These are phyloP conservation scores for Ophion costatus DNA, from an alignment of 2,888 invertebrate genomes.

Conservation along the genomic window DNA sequence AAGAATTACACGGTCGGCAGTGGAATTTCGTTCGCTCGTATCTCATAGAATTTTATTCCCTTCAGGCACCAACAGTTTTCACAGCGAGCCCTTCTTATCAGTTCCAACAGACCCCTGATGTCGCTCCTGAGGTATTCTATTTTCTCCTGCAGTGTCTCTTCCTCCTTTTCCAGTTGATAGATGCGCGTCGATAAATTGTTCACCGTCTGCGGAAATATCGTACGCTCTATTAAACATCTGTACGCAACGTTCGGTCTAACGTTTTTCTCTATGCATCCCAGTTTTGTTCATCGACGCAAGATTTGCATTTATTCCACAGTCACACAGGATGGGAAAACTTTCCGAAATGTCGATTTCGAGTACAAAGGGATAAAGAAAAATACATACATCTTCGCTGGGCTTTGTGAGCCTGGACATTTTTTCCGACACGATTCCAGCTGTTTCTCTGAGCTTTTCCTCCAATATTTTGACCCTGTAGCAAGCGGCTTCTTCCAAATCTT, in stretches of 20 bases:
- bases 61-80: conserved; percentile 85
- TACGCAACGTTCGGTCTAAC: not conserved
- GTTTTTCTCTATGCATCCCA: not conserved
- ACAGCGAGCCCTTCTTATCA: conserved; percentile 84
- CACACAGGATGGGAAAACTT: not conserved
- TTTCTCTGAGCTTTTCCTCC: conserved; percentile 85
- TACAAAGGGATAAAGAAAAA: not conserved
- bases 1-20: conserved; percentile 74
- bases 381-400: conserved; percentile 74
- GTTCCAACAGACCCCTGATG: conserved; percentile 85
- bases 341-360: not conserved
- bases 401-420: conserved; percentile 75
- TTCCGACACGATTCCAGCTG: conserved; percentile 80
- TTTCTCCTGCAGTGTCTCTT: conserved; percentile 82
- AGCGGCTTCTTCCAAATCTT: conserved; percentile 88
- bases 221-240: not conserved
- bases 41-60: conserved; percentile 85
- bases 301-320: not conserved
- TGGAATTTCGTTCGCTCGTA: conserved; percentile 79
- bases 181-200: conserved; percentile 75
- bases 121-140: conserved; percentile 85
- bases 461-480: conserved; percentile 85
- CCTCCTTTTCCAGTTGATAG: conserved; percentile 73
- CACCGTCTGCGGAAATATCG: conserved; percentile 72
- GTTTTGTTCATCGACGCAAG: not conserved